Evolutionary conservation across 2,797 vertebrate genomes (phyloP).

Genomic region (Lophius americanus): DNA sequence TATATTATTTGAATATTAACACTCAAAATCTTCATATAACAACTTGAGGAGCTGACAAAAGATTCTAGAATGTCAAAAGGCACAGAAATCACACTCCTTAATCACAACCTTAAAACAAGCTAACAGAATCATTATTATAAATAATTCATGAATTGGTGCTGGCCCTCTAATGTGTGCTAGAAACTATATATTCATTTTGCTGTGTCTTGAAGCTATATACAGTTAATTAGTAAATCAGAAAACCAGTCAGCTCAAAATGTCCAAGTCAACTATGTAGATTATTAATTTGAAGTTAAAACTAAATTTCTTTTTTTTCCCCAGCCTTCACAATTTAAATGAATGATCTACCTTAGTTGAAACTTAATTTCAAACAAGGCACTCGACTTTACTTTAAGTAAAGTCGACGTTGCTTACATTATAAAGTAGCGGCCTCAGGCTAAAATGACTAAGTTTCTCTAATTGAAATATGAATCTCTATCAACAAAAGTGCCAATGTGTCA

Average conservation of each 20-base stretch:
- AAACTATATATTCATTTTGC: constrained; percentile 7
- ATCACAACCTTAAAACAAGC: constrained; percentile 5
- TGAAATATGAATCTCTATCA: constrained; percentile 64
- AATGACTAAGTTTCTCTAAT: constrained; percentile 42
- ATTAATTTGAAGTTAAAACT: too few relatives aligned
- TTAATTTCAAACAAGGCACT: too few relatives aligned
- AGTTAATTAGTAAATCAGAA: too few relatives aligned
- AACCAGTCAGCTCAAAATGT: too few relatives aligned
- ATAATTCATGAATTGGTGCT: background rate
- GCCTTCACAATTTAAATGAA: too few relatives aligned
- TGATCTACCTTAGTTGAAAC: too few relatives aligned
- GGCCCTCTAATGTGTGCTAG: background rate
- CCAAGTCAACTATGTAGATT: too few relatives aligned
- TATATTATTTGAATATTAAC: background rate
- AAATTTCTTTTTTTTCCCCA: too few relatives aligned
- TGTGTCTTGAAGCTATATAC: constrained; percentile 16
- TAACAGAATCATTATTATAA: background rate
- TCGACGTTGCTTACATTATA: too few relatives aligned
- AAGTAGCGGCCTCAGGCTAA: constrained; percentile 23
- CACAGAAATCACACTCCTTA: background rate
- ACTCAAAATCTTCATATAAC: background rate
- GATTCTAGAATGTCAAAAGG: background rate
- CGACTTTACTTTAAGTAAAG: too few relatives aligned
- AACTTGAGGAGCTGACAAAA: background rate
- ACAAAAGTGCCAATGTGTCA: constrained; percentile 59